Base-by-base conservation (phyloP, 2,113 vertebrate genomes). In the Chrysemys picta region DNA sequence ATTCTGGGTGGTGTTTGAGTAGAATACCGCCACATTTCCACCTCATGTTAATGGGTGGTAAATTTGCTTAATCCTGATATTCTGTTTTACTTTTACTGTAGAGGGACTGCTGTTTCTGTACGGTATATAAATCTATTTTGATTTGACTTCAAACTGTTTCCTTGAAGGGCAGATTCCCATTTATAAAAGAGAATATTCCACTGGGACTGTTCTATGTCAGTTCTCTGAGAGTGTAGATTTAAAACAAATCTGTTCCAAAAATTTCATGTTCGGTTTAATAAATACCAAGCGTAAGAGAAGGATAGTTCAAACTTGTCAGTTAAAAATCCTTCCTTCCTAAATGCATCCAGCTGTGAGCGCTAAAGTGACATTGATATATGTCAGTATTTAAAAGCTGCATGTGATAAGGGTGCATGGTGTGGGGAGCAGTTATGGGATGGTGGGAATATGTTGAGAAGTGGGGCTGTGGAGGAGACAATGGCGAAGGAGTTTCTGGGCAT, bases 51-150 rank as follows among this genome's bases (percentile, higher is more conserved):
- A 92, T 94, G 95, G 90, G 94, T 95, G 93, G 92, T 91, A 91
- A 92, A 96, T 96, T 96, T 96, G 95, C 94, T 94, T 92, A 87
- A 96, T 88, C 57, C 88, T 96, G 53, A 54, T 95, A 65, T 90
- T 95, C 93, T 95, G 65, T 93, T 88, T 88, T 59, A 19, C 17
- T 93, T 47, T 78, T 78, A 47, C 75, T 45, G 85, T 65, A 69
- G 89, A 91, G 87, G 65, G 75, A 57, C 85, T 89, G 2, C 81
- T 79, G 50, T 93, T 95, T 93, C 75, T 91, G 52, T 53, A 78
- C 53, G 85, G 83, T 86, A 59, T 95, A 52, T 79, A 93, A 95
- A 95, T 89, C 81, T 69, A 25, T 86, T 94, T 93, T 95, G 5
- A 82, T 85, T 90, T 91, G 38, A 79, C 75, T 89, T 87, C 80